Percentiles rank a stretch among this genome's conserved stretches.
phyloP scores from a whole-genome alignment of 1,140 invertebrate genomes.

The Heliconius nattereri region DNA sequence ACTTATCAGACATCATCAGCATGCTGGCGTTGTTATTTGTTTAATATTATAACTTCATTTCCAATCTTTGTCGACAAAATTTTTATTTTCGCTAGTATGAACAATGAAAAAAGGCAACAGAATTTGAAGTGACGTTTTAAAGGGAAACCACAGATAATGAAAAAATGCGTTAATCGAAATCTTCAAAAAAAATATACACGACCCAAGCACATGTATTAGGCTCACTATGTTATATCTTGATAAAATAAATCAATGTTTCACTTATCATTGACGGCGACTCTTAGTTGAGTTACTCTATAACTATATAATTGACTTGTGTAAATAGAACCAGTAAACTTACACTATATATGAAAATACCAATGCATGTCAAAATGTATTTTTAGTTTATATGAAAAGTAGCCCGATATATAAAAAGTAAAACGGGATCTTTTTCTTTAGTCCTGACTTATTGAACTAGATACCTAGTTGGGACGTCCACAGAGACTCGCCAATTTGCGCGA shows the following conservation, averaged over 20 bases:
- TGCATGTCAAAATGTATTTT: too few species aligned
- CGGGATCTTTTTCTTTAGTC: too few species aligned
- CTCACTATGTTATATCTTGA: background rate
- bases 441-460: too few species aligned
- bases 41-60: background rate
- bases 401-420: too few species aligned
- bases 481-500: too few species aligned
- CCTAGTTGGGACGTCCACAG: too few species aligned
- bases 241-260: slow-evolving; percentile 8
- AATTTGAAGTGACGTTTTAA: too few species aligned
- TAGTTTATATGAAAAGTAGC: too few species aligned
- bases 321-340: too few species aligned
- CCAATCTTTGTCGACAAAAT: background rate
- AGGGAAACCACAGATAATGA: background rate
- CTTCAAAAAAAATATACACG: background rate
- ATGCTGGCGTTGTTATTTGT: background rate
- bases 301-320: too few species aligned
- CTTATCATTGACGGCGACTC: background rate
- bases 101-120: background rate
- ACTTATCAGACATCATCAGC: background rate
- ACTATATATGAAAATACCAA: too few species aligned
- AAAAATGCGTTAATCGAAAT: background rate
- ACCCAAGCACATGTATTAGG: background rate
- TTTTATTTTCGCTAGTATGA: background rate
- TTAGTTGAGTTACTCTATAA: too few species aligned